phyloP scores from a whole-genome alignment of 2,888 invertebrate species.

The Dolichopus griseipennis region DNA sequence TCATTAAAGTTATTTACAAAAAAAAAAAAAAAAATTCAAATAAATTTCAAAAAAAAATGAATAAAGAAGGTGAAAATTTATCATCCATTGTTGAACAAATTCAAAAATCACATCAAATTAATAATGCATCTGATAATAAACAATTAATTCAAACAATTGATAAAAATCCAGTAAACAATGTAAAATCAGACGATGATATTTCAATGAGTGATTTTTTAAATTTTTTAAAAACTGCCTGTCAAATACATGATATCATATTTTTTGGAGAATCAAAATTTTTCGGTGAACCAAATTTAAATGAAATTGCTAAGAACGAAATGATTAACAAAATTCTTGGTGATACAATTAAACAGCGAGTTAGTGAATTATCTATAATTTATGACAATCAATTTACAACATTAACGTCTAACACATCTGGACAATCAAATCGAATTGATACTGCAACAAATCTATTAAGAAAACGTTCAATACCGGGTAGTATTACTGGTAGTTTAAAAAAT shows the following conservation, averaged over 20 bases:
- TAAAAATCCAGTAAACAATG: neutral
- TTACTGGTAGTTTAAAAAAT: neutral
- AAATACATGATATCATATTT: conserved; percentile 40
- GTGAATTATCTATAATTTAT: conserved; percentile 2
- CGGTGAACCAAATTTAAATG: conserved; percentile 31
- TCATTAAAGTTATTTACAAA: no score
- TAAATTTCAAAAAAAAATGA: no score
- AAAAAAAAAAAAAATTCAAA: no score
- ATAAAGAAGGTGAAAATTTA: no score
- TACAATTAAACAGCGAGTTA: conserved; percentile 17
- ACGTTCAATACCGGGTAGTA: neutral
- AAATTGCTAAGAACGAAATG: conserved; percentile 36
- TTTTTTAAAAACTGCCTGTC: conserved; percentile 42
- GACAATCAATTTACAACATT: conserved; percentile 12
- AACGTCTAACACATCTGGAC: conserved; percentile 12
- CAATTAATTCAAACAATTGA: neutral
- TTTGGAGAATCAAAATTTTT: conserved; percentile 24
- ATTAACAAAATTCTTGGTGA: conserved; percentile 30
- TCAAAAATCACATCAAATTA: no score
- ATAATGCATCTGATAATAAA: no score
- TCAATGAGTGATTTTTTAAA: conserved; percentile 41
- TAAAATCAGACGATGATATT: conserved; percentile 24
- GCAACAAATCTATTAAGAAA: neutral
- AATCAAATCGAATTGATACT: conserved; percentile 10
- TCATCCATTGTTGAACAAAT: no score